These are phyloP conservation scores for Paradoxurus hermaphroditus DNA, from an alignment of 2,113 vertebrate genomes.

Conservation along the genomic window DNA sequence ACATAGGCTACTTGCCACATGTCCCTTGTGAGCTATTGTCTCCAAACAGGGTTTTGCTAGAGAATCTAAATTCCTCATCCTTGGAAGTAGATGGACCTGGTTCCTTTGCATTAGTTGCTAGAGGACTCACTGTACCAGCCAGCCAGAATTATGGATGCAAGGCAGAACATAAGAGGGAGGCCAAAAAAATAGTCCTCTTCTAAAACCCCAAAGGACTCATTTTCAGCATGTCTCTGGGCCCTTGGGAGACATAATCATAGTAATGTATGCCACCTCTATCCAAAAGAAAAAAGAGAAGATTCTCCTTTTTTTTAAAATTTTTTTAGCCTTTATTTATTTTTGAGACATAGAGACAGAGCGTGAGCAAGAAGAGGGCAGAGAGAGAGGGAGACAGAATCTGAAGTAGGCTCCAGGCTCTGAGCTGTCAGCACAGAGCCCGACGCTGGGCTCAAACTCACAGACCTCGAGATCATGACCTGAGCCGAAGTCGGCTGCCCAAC, in stretches of 20 bases:
- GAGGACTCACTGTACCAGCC: neutral
- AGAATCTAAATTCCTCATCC: neutral
- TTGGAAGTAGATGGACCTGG: neutral
- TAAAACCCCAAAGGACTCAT: neutral
- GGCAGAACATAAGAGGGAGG: neutral
- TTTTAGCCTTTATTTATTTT: too few species aligned
- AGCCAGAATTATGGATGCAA: neutral
- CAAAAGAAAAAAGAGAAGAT: neutral
- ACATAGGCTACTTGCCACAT: neutral
- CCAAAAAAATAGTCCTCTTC: neutral
- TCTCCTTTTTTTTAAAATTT: neutral
- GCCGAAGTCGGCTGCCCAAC: too few species aligned
- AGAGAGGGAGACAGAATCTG: too few species aligned
- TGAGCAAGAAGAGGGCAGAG: too few species aligned
- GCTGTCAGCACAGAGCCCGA: too few species aligned
- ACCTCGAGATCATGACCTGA: too few species aligned
- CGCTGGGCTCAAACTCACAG: too few species aligned
- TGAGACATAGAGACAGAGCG: too few species aligned
- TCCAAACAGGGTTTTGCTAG: neutral
- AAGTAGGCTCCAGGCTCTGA: too few species aligned
- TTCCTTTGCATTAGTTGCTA: slow-evolving; percentile 3
- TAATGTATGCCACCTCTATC: neutral
- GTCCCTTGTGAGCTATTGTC: neutral
- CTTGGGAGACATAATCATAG: neutral
- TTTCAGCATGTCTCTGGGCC: neutral